Percentiles rank a stretch among this genome's conserved stretches.
Evolutionary conservation across 2,797 vertebrate genomes (phyloP).

Genomic region (Buphagus erythrorhynchus): DNA sequence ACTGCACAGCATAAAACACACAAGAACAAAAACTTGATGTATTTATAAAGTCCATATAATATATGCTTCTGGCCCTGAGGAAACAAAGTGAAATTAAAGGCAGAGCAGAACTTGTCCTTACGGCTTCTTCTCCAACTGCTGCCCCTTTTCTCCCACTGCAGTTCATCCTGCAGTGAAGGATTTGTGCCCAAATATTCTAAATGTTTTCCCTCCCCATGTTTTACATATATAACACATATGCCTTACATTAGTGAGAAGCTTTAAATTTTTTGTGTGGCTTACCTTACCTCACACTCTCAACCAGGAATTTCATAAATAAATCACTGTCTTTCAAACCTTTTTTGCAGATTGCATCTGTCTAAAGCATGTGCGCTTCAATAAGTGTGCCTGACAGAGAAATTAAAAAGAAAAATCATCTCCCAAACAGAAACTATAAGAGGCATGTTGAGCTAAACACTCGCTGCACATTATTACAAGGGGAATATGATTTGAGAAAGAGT

Average conservation of each 20-base stretch:
- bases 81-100: background rate
- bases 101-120: background rate
- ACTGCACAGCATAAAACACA: background rate
- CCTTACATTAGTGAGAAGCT: background rate
- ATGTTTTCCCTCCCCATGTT: background rate
- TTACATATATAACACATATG: background rate
- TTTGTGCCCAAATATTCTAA: background rate
- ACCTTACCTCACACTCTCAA: slow-evolving; percentile 49
- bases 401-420: slow-evolving; percentile 72
- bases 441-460: slow-evolving; percentile 55
- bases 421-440: slow-evolving; percentile 58
- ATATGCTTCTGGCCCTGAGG: background rate
- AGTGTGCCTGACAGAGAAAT: slow-evolving; percentile 72
- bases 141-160: background rate
- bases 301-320: slow-evolving; percentile 67
- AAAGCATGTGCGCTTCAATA: slow-evolving; percentile 49
- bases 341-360: slow-evolving; percentile 64
- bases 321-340: slow-evolving; percentile 66
- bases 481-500: slow-evolving; percentile 44
- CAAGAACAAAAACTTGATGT: background rate
- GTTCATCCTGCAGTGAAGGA: background rate
- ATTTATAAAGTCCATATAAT: background rate
- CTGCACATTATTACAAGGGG: slow-evolving; percentile 55
- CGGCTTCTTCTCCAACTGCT: background rate
- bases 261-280: slow-evolving; percentile 32